Conservation (phyloP, 2,888 invertebrate species). For the Anagyrus pseudococci region DNA sequence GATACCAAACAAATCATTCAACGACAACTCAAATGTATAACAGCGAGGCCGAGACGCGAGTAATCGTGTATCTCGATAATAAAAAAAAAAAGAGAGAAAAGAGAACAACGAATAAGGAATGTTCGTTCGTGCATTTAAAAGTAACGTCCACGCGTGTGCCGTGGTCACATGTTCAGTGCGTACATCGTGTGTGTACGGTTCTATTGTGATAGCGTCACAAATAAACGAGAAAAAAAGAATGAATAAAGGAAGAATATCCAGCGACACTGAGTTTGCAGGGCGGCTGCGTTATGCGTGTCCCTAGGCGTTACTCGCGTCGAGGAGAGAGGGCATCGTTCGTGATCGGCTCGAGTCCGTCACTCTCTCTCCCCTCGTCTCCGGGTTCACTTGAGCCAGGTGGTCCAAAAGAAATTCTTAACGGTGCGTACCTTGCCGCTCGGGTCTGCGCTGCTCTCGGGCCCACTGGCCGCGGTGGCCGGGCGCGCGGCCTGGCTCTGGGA, state of each 20-base stretch:
- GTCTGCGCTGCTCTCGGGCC: slow-evolving; percentile 1
- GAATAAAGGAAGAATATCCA: neutral
- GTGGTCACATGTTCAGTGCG: neutral
- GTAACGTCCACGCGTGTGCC: neutral
- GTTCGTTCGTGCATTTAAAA: neutral
- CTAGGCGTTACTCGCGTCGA: too few relatives aligned
- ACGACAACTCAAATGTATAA: too few relatives aligned
- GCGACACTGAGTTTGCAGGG: too few relatives aligned
- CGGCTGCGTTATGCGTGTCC: too few relatives aligned
- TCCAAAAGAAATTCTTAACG: slow-evolving; percentile 74
- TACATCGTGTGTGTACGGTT: too few relatives aligned
- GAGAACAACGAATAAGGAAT: slow-evolving; percentile 6
- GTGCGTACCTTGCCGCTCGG: slow-evolving; percentile 72
- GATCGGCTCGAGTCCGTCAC: neutral
- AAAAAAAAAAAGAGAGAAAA: neutral
- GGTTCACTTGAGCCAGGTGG: slow-evolving; percentile 68
- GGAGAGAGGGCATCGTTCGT: slow-evolving; percentile 45
- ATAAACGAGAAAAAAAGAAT: neutral
- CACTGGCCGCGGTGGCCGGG: slow-evolving; percentile 55
- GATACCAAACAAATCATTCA: neutral
- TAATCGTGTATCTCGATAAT: neutral
- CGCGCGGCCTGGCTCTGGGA: slow-evolving; percentile 57
- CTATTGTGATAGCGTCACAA: neutral
- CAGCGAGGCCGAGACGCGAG: too few relatives aligned
- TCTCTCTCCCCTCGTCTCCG: slow-evolving; percentile 20